Percentiles rank a stretch among this genome's conserved stretches.
phyloP scores from a whole-genome alignment of 2,888 invertebrate species.

The Litoditis marina region DNA sequence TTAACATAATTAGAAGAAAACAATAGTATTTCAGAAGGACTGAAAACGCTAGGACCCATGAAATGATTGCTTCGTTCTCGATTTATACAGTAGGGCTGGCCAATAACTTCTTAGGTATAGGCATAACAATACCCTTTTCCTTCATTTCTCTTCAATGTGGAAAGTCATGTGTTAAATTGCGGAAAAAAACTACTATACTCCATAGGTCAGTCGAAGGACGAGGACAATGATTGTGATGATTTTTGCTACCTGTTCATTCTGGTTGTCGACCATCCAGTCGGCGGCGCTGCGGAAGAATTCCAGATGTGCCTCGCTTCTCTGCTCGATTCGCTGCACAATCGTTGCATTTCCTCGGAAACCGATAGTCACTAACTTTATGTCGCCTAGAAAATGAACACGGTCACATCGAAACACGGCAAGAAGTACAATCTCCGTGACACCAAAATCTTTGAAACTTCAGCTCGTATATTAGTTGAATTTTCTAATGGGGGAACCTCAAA shows the following conservation, averaged over 20 bases:
- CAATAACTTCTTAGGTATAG: too few relatives aligned
- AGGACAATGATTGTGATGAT: too few relatives aligned
- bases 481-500: too few relatives aligned
- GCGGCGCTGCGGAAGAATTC: constrained; percentile 87
- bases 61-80: too few relatives aligned
- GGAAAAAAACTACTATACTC: constrained; percentile 1
- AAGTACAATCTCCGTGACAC: too few relatives aligned
- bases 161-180: neutral
- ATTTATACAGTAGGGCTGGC: too few relatives aligned
- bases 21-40: too few relatives aligned
- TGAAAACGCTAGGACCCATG: neutral
- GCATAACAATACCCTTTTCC: too few relatives aligned
- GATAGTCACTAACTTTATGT: constrained; percentile 36
- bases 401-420: neutral
- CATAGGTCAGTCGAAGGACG: too few relatives aligned
- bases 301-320: constrained; percentile 81
- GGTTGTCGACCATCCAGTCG: constrained; percentile 84
- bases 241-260: constrained; percentile 69
- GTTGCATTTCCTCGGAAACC: constrained; percentile 41
- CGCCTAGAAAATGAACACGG: constrained; percentile 17
- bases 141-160: neutral
- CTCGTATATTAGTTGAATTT: too few relatives aligned
- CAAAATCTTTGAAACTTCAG: too few relatives aligned
- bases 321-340: constrained; percentile 69
- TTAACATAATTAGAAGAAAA: too few relatives aligned